A percentile compares a stretch with the other conserved stretches of the same genome.
Evolutionary conservation across 2,888 invertebrate genomes (phyloP).

Genomic region (Oscheius onirici): DNA sequence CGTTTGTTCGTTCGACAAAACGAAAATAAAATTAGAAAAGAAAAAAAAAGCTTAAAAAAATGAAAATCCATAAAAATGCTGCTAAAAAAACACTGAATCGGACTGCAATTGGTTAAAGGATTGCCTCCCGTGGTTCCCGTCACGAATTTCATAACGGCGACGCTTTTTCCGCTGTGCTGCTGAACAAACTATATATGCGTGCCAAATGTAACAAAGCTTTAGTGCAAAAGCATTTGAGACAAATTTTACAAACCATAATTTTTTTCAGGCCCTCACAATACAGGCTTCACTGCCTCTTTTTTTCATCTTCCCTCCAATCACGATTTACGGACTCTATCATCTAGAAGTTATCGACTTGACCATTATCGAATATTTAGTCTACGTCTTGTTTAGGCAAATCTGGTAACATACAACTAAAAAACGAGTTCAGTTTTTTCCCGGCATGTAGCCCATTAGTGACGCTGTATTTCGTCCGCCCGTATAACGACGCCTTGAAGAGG

Average conservation of each 20-base stretch:
- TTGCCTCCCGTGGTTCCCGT: no score
- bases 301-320: slow-evolving; percentile 59
- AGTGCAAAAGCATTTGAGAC: not conserved
- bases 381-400: slow-evolving; percentile 55
- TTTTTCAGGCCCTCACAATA: slow-evolving; percentile 53
- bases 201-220: no score
- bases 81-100: no score
- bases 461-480: slow-evolving; percentile 53
- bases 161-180: no score
- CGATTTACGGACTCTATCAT: slow-evolving; percentile 55
- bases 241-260: not conserved
- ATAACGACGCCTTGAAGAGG: slow-evolving; percentile 44
- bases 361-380: slow-evolving; percentile 54
- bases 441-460: slow-evolving; percentile 47
- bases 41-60: no score
- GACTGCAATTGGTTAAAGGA: no score
- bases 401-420: no score
- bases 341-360: slow-evolving; percentile 52
- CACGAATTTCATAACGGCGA: no score
- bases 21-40: no score
- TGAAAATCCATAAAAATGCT: no score
- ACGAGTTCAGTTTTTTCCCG: slow-evolving; percentile 53
- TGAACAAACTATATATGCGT: no score
- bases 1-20: no score
- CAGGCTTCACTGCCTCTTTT: slow-evolving; percentile 57